phyloP scores from a whole-genome alignment of 2,888 invertebrate genomes.

The Matsumyia berberina region DNA sequence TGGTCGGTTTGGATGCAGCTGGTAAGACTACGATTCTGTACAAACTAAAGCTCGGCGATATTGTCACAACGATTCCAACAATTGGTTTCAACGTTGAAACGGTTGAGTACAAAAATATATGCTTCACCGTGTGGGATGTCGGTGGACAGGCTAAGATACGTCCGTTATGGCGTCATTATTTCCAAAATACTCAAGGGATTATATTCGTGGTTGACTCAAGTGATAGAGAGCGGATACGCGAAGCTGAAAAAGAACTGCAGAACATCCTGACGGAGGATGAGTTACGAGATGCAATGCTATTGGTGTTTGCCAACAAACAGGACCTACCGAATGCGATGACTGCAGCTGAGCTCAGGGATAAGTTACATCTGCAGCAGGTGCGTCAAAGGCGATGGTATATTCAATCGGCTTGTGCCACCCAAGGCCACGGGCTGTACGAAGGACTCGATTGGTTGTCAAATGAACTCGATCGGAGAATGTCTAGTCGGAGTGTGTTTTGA shows the following conservation, averaged over 20 bases:
- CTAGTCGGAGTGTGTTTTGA: conserved; percentile 43
- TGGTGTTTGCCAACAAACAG: conserved; percentile 77
- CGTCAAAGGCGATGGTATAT: conserved; percentile 74
- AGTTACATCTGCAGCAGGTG: conserved; percentile 63
- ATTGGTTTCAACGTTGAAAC: conserved; percentile 78
- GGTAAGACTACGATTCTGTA: conserved; percentile 78
- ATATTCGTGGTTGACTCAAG: conserved; percentile 77
- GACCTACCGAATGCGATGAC: conserved; percentile 77
- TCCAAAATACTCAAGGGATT: conserved; percentile 76
- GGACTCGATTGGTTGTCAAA: conserved; percentile 77
- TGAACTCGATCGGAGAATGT: conserved; percentile 56
- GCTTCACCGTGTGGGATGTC: conserved; percentile 78
- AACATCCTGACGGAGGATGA: conserved; percentile 71
- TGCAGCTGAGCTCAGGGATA: conserved; percentile 71
- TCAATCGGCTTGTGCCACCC: conserved; percentile 73
- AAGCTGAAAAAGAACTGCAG: conserved; percentile 71
- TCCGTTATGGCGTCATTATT: conserved; percentile 78
- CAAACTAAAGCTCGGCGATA: conserved; percentile 77
- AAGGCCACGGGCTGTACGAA: conserved; percentile 75
- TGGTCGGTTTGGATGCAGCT: conserved; percentile 78
- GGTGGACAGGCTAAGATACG: conserved; percentile 78
- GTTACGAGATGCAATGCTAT: conserved; percentile 69
- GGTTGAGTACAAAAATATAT: conserved; percentile 77
- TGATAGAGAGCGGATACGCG: conserved; percentile 73
- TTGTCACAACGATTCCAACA: conserved; percentile 77